Conservation (phyloP, 2,113 vertebrate genomes). For the Urocolius indicus region DNA sequence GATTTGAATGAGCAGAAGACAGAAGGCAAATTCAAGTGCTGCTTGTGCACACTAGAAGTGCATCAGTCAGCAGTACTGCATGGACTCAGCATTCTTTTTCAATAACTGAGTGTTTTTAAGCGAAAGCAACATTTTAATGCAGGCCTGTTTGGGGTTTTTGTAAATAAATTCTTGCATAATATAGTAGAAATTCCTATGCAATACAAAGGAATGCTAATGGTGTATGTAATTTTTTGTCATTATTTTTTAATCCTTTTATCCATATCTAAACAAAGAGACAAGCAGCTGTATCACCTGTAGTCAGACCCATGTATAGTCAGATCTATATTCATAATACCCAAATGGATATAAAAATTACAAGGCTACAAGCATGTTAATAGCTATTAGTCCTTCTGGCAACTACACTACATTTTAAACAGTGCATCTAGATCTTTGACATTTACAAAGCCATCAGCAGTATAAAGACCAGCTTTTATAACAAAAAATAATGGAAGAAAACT, state of each 20-base stretch:
- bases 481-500: neutral
- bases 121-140: neutral
- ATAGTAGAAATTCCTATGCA: neutral
- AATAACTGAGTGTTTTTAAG: neutral
- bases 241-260: neutral
- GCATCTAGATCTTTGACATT: neutral
- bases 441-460: neutral
- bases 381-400: neutral
- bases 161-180: neutral
- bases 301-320: neutral
- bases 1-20: neutral
- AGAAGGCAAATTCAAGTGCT: neutral
- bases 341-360: neutral
- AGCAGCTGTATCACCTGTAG: neutral
- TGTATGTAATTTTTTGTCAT: neutral
- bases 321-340: neutral
- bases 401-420: accelerated
- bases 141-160: neutral
- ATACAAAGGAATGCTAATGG: neutral
- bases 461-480: neutral
- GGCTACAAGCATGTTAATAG: neutral
- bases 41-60: neutral
- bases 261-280: neutral
- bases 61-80: neutral
- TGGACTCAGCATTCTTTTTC: neutral